Evolutionary conservation across 2,113 vertebrate species (phyloP), one percentile per base, ranked within the genome.

Genomic region (Siniperca chuatsi): DNA sequence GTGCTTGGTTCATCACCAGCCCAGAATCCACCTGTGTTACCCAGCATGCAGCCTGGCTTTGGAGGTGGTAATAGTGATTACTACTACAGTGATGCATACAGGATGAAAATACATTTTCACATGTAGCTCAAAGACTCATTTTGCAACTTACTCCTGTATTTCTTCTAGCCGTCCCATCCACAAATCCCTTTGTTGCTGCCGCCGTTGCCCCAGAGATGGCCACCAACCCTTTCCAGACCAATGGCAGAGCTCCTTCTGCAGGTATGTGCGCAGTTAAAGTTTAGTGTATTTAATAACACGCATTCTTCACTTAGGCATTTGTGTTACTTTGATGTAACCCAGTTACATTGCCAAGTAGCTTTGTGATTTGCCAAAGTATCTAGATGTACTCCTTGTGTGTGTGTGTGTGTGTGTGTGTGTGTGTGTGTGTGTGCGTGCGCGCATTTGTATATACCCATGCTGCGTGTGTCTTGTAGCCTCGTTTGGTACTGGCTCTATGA

Each of bases 181-280:
- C 97, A 94, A 99, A 99, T 92, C 98, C 98, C 55, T 99, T 99
- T 76, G 96, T 99, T 87, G 97, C 97, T 86, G 95, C 97, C 79
- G 96, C 95, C 61, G 96, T 98, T 91, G 95, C 96, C 90, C 96
- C 97, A 57, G 97, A 98, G 91, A 97, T 97, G 94, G 96, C 97
- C 84, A 97, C 96, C 93, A 99, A 99, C 92, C 98, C 98, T 78
- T 99, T 99, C 96, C 98, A 99, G 95, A 95, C 97, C 89, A 98
- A 96, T 79, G 97, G 97, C 84, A 96, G 97, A 96, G 96, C 96
- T 93, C 87, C 94, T 65, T 75, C 92, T 84, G 90, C 94, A 94
- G 95, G 95, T 96, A 37, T 69, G 85, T 29, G 44, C 10, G 8
- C 11, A 50, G 16, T 46, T 71, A 12, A 37, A 35, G n/a, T 69